Base-by-base conservation (phyloP, 2,797 vertebrate genomes). In the Acridotheres tristis region DNA sequence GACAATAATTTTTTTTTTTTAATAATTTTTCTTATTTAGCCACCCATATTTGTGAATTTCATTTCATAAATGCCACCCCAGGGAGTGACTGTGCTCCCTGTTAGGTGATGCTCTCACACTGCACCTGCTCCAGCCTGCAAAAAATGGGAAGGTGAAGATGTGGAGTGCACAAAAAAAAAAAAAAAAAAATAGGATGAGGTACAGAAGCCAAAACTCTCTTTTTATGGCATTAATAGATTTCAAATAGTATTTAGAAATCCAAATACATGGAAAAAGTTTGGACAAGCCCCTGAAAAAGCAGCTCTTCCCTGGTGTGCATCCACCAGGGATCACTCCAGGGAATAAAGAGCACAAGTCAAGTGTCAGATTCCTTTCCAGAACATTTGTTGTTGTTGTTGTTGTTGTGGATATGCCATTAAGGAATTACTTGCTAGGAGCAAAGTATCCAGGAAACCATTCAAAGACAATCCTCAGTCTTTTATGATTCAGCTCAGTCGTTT, bases 401-500 rank as follows among this genome's bases (percentile, higher is more conserved):
- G 45, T 53, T 81, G 66, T 38, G 59, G 58, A 30, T 57, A 23
- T 59, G 50, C 72, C 68, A 92, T 94, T 94, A 91, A 85, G 50
- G 69, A 89, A 87, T 93, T 74, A 81, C 80, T 94, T 81, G 63
- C 85, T 73, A 83, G 81, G 65, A 95, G 85, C 55, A 93, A 62
- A 5, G 4, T 58, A 62, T n/a, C 43, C 43, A 89, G 69, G 50
- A 96, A 87, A 80, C 66, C 77, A 87, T 87, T 90, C 80, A n/a
- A 78, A 91, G 54, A 48, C 87, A 88, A 88, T 42, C 51, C 84
- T 89, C 80, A 85, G 47, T 80, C 67, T 90, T 90, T 87, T 94
- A 89, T 43, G 66, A 92, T 90, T 94, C 88, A 93, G 93, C 89
- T 75, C 72, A 96, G 54, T 50, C 21, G 5, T 68, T 95, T 85